Evolutionary conservation across 2,797 vertebrate genomes (phyloP).

Genomic region (Alfaro cultratus): DNA sequence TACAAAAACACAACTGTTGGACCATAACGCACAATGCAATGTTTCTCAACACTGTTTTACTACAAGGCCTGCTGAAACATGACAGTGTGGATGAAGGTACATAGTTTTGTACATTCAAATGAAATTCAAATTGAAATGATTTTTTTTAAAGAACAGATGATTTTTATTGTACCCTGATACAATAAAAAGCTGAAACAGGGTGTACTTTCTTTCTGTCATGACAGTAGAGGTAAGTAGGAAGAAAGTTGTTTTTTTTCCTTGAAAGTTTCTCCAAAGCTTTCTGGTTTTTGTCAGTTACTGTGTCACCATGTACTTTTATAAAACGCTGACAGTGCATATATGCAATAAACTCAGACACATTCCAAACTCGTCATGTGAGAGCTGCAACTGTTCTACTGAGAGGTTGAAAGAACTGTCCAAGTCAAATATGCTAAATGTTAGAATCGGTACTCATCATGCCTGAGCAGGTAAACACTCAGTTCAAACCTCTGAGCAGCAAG

Average conservation of each 20-base stretch:
- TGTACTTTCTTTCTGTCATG: background rate
- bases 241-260: background rate
- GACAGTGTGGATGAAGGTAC: background rate
- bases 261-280: background rate
- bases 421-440: background rate
- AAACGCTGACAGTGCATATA: background rate
- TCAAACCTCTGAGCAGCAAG: background rate
- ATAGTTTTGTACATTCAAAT: background rate
- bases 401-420: background rate
- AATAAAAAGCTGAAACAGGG: background rate
- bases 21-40: background rate
- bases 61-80: background rate
- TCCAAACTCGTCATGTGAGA: background rate
- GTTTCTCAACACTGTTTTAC: background rate
- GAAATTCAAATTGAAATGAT: background rate
- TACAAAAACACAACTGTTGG: background rate
- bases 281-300: background rate
- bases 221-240: background rate
- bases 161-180: background rate
- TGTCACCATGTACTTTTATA: background rate
- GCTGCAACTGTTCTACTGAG: background rate
- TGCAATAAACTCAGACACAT: slow-evolving; percentile 8
- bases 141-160: background rate
- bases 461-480: background rate
- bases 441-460: background rate